Evolutionary conservation across 1,140 invertebrate species (phyloP), one percentile per base, ranked within the genome.

Genomic region (Zaprionus vittiger): DNA sequence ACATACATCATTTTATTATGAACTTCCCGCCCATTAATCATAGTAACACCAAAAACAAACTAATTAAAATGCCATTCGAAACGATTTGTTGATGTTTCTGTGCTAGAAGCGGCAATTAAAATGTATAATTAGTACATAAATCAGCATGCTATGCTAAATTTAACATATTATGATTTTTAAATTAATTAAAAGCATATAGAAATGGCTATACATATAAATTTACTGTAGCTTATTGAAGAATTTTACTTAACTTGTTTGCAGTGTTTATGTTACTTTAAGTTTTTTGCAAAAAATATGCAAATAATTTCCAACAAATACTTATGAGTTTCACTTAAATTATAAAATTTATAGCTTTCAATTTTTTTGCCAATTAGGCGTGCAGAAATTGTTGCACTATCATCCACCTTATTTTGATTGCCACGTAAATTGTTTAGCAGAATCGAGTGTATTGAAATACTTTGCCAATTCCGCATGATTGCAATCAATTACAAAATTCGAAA

Each of bases 81-180:
- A 56, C 17, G 61, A 24, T 64, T 52, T 49, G n/a, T 26, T 71
- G n/a, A 20, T 71, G n/a, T 64, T 52, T 17, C 26, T 56, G n/a
- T 41, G 60, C 26, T 37, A 7, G 9, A n/a, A 17, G 41, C n/a
- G 60, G 4, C 60, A 44, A 28, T 62, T 62, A 31, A 63, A 63
- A 12, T 57, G 72, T 38, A 70, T 61, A 63, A 62, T 57, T 34
- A 57, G 20, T 49, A 37, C 60, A 71, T 64, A 75, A 71, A 71
- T 75, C 67, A 75, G 26, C 17, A 59, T 34, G 2, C 6, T 26
- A 11, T 41, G 12, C 41, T 52, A 52, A 52, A 52, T 24, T 52
- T 24, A 52, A 52, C 14, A 24, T 52, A 52, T 52, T 22, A 52
- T 52, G 9, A 24, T 52, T 52, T 22, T 24, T 52, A 24, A 3